Base-by-base conservation (phyloP, 1,140 invertebrate species). In the Solenopsis fugax region DNA sequence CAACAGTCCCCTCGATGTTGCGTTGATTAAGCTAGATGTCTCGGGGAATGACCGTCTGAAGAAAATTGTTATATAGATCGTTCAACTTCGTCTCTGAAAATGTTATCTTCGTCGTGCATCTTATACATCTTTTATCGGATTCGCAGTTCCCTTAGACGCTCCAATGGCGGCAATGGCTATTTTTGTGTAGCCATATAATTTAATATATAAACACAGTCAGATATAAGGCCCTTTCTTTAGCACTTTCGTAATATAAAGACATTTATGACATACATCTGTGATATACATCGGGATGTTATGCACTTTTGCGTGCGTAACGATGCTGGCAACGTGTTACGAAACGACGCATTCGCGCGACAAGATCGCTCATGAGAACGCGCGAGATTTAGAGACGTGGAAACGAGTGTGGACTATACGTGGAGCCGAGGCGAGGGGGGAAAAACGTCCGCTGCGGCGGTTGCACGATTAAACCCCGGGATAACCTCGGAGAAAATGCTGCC, bases 391-490 rank as follows among this genome's bases (percentile, higher is more conserved):
- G 80, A 60, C 54, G 67, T 24, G 60, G 48, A 76, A 54, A 56
- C 24, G 12, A 0, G 29, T 29, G 29, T n/a, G n/a, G n/a, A n/a
- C n/a, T n/a, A n/a, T n/a, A n/a, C n/a, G 29, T 29, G 29, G 29
- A 29, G 29, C 29, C 29, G 9, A 67, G 29, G 18, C 13, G 24
- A 12, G 21, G 2, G 37, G 50, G 54, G 34, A 60, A 64, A 75
- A 88, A 88, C 18, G 75, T 81, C 64, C 67, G 41, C n/a, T 4
- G 62, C 37, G 50, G 60, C 56, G 75, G 58, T 45, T 78, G 85
- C 76, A 86, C 69, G 89, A 90, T 90, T 85, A 88, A 89, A 90
- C 50, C 58, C 18, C 58, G 24, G 88, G 88, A 89, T 89, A 89
- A 89, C 89, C 89, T 81, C 85, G 77, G 50, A 69, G 82, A 82